Evolutionary conservation across 2,888 invertebrate species (phyloP).

Genomic region (Heliconius cydno): DNA sequence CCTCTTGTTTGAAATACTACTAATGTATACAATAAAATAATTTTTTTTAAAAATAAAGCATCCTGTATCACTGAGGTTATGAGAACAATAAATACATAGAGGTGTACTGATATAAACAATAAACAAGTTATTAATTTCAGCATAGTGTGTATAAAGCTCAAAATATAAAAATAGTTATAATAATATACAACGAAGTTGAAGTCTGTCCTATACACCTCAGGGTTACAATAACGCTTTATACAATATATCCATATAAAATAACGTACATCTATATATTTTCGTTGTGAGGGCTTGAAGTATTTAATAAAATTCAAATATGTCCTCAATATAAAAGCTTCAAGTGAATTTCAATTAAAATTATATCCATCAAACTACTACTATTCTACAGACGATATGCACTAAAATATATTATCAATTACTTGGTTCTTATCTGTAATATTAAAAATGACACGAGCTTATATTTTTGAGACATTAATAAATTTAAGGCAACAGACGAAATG

Average conservation of each 20-base stretch:
- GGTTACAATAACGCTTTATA: slow-evolving; percentile 33
- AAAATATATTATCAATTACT: slow-evolving; percentile 51
- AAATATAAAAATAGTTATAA: slow-evolving; percentile 19
- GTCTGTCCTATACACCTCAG: slow-evolving; percentile 33
- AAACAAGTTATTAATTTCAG: background rate
- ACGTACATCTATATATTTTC: slow-evolving; percentile 52
- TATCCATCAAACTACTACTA: slow-evolving; percentile 55
- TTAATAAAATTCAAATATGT: slow-evolving; percentile 22
- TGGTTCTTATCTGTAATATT: slow-evolving; percentile 57
- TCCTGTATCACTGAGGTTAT: slow-evolving; percentile 40
- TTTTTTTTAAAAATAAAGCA: slow-evolving; percentile 31
- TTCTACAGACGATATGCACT: slow-evolving; percentile 57
- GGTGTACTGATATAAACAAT: background rate
- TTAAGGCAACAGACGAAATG: slow-evolving; percentile 69
- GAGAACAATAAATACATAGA: slow-evolving; percentile 12
- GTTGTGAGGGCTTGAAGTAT: slow-evolving; percentile 59
- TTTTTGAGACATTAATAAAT: slow-evolving; percentile 63
- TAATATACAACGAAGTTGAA: background rate
- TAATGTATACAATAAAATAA: slow-evolving; percentile 24
- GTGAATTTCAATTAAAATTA: slow-evolving; percentile 53
- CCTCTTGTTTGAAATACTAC: slow-evolving; percentile 11
- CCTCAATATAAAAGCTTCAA: background rate
- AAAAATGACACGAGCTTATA: slow-evolving; percentile 50
- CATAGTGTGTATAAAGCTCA: slow-evolving; percentile 1
- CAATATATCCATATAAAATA: slow-evolving; percentile 33